Evolutionary conservation across 2,888 invertebrate species (phyloP).

Genomic region (Laothoe populi): DNA sequence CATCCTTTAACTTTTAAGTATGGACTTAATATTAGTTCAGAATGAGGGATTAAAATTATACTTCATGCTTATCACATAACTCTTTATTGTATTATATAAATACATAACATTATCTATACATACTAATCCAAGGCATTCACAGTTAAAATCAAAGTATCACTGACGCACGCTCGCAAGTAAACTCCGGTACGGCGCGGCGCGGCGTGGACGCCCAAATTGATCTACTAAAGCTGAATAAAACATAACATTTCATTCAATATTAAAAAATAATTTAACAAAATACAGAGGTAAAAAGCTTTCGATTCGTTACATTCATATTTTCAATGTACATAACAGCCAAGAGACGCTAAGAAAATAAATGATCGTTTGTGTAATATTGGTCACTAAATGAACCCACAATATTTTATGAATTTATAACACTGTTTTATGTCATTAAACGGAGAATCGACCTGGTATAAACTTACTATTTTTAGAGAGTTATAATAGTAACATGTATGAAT

Average conservation of each 20-base stretch:
- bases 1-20: too few relatives aligned
- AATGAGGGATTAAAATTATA: constrained; percentile 25
- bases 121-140: constrained; percentile 60
- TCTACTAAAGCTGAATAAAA: constrained; percentile 28
- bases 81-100: constrained; percentile 56
- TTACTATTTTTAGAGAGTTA: background rate
- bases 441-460: background rate
- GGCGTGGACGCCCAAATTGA: constrained; percentile 33
- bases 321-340: background rate
- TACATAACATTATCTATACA: constrained; percentile 61
- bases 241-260: constrained; percentile 26
- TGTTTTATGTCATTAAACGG: background rate
- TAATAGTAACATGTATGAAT: background rate
- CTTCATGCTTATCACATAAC: constrained; percentile 38
- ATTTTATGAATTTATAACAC: background rate
- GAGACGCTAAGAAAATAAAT: constrained; percentile 4
- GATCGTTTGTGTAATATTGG: constrained; percentile 3
- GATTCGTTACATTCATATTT: constrained; percentile 1
- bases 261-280: constrained; percentile 20
- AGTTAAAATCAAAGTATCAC: constrained; percentile 57
- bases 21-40: too few relatives aligned
- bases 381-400: constrained; percentile 15
- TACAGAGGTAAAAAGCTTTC: constrained; percentile 12
- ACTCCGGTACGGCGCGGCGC: constrained; percentile 24
- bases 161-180: constrained; percentile 37